A percentile compares a stretch with the other conserved stretches of the same genome.
These are phyloP conservation scores for Lophotis ruficrista DNA, from an alignment of 2,113 vertebrate species.

Conservation along the genomic window DNA sequence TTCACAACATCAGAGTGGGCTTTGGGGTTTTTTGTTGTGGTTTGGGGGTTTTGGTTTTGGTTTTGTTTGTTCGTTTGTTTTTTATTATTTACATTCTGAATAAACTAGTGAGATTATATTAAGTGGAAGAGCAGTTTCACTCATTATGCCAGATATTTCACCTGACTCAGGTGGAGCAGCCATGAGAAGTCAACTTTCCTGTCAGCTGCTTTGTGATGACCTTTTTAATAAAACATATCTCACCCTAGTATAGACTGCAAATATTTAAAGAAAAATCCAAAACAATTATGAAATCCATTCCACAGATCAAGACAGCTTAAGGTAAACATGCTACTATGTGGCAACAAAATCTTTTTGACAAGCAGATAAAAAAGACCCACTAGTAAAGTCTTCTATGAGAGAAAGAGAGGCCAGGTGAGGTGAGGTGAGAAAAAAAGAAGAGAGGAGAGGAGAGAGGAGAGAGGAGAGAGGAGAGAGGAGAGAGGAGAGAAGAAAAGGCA, in stretches of 20 bases:
- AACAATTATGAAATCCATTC: neutral
- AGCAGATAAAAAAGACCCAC: neutral
- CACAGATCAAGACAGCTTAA: neutral
- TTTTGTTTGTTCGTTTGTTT: too few species aligned
- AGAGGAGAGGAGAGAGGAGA: neutral
- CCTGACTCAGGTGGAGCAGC: neutral
- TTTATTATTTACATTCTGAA: neutral
- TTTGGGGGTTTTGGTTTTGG: neutral
- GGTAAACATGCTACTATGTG: neutral
- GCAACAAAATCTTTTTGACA: neutral
- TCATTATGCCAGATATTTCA: neutral
- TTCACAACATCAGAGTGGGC: neutral
- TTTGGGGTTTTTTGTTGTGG: neutral
- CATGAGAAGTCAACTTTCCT: neutral
- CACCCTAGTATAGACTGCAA: neutral
- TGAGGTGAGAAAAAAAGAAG: too few species aligned
- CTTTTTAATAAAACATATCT: neutral
- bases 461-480: too few species aligned
- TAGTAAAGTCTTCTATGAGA: neutral
- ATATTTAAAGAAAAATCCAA: neutral
- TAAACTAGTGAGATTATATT: neutral
- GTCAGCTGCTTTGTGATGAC: neutral
- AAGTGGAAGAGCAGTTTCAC: neutral
- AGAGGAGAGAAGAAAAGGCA: neutral
- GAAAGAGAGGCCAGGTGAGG: too few species aligned